These are phyloP conservation scores for Sinocyclocheilus anophthalmus DNA, from an alignment of 2,113 vertebrate genomes.

Conservation along the genomic window DNA sequence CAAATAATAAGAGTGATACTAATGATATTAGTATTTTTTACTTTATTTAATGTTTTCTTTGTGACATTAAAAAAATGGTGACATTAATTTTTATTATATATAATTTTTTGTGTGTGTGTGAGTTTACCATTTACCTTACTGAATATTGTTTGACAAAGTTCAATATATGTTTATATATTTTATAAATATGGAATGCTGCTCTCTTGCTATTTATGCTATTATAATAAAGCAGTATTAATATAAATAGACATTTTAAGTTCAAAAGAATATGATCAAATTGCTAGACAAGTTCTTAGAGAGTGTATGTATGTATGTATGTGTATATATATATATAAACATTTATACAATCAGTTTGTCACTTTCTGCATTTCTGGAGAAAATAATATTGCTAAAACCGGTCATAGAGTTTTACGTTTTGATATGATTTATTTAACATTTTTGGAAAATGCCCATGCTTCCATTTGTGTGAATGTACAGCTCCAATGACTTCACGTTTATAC, in stretches of 20 bases:
- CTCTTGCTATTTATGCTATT: no score
- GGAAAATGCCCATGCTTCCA: background rate
- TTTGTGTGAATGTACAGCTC: background rate
- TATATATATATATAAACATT: no score
- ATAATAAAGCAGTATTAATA: no score
- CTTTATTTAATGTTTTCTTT: background rate
- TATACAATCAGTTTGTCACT: background rate
- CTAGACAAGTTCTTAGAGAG: no score
- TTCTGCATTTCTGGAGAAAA: background rate
- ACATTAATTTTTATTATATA: no score
- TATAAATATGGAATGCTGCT: background rate
- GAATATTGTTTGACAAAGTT: background rate
- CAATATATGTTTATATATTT: background rate
- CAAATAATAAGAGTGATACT: background rate
- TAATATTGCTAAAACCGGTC: background rate
- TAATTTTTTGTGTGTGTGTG: no score
- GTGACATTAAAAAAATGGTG: no score
- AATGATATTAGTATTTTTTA: background rate
- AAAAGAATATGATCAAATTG: no score
- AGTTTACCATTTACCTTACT: background rate
- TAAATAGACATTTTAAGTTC: no score
- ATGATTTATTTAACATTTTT: background rate
- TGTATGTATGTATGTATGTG: no score
- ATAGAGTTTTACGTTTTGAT: background rate
- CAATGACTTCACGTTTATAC: background rate